A percentile compares a stretch with the other conserved stretches of the same genome.
Conservation (phyloP, 37 sponge, comb jelly and placozoan genomes). For the Crambe crambe region DNA sequence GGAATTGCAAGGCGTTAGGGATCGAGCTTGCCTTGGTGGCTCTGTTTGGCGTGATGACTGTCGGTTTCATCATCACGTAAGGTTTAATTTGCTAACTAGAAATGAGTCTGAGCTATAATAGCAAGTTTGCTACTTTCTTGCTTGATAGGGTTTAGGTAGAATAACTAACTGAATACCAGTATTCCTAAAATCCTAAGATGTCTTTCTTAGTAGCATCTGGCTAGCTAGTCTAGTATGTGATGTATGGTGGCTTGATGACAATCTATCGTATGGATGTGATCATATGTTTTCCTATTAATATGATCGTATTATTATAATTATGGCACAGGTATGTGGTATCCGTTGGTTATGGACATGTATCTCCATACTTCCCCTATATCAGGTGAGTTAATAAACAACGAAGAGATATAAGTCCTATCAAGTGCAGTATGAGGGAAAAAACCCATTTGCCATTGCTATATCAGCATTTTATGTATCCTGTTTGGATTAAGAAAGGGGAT, state of each 20-base stretch:
- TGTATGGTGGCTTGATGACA: too few species aligned
- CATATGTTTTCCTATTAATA: not conserved
- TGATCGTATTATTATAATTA: too few species aligned
- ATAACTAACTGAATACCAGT: too few species aligned
- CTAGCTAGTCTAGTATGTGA: not conserved
- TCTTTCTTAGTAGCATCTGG: not conserved
- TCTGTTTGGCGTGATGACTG: not conserved
- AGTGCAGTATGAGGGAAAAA: too few species aligned
- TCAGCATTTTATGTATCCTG: too few species aligned
- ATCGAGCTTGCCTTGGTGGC: constrained; percentile 4
- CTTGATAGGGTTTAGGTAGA: too few species aligned
- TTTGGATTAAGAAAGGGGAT: too few species aligned
- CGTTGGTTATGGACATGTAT: constrained; percentile 32
- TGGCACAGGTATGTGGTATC: constrained; percentile 50
- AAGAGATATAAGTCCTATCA: too few species aligned
- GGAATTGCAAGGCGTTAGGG: not conserved
- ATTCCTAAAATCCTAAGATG: too few species aligned
- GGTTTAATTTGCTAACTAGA: not conserved
- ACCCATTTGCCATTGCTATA: too few species aligned
- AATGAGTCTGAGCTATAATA: not conserved
- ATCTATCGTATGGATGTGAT: not conserved
- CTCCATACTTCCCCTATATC: constrained; percentile 57
- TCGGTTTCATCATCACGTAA: not conserved
- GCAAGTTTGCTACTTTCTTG: not conserved
- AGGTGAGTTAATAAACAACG: constrained; percentile 24